Conservation (phyloP, 37 sponge, comb jelly and placozoan genomes). For the Axinella damicornis region DNA sequence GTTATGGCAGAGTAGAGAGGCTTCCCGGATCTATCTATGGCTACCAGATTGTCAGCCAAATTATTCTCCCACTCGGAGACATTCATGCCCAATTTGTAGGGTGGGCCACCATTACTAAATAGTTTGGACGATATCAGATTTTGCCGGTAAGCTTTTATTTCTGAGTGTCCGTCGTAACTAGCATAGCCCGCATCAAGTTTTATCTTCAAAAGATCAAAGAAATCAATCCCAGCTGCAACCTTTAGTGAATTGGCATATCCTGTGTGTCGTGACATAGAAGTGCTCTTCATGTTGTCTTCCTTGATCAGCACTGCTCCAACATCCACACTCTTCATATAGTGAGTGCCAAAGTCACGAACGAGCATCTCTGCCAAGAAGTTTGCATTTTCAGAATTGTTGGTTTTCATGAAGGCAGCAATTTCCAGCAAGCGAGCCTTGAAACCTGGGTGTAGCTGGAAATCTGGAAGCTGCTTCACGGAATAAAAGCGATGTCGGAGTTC, state of each 20-base stretch:
- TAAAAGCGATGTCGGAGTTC: constrained; percentile 46
- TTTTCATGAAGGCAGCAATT: constrained; percentile 42
- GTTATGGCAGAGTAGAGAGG: constrained; percentile 54
- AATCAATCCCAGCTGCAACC: constrained; percentile 50
- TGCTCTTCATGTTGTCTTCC: constrained; percentile 25
- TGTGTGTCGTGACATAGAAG: not conserved
- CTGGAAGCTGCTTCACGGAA: constrained; percentile 37
- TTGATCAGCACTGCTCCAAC: constrained; percentile 50
- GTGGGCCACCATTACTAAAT: constrained; percentile 49
- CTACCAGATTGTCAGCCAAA: constrained; percentile 56
- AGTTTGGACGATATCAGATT: constrained; percentile 38
- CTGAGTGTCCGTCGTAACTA: not conserved
- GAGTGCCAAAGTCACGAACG: constrained; percentile 64
- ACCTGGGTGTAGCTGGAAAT: constrained; percentile 33
- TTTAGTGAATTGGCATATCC: constrained; percentile 10
- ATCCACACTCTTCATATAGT: constrained; percentile 35
- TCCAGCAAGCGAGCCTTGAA: constrained; percentile 54
- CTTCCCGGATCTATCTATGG: constrained; percentile 51
- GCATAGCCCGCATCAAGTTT: not conserved
- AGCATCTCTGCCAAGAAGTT: constrained; percentile 48
- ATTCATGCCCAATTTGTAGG: constrained; percentile 21
- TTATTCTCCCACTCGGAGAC: constrained; percentile 46
- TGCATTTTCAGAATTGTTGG: constrained; percentile 28
- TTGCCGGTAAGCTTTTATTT: constrained; percentile 1
- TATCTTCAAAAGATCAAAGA: constrained; percentile 44